Conservation (phyloP, 2,888 invertebrate species). For the Pyrrhosoma nymphula region DNA sequence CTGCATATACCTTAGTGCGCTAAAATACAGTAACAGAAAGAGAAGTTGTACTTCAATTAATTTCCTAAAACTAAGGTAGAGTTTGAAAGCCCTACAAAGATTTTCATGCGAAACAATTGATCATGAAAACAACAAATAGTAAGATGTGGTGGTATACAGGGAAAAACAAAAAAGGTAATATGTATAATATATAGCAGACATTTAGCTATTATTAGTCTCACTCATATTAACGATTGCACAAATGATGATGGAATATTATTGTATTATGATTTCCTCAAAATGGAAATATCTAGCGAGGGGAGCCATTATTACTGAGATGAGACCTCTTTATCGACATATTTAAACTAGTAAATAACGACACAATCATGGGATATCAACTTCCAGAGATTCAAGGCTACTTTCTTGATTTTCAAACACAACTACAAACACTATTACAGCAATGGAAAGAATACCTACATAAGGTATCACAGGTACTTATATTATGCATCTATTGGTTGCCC, state of each 20-base stretch:
- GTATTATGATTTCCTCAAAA: background rate
- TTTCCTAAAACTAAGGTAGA: background rate
- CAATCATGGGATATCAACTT: too few species aligned
- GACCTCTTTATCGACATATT: background rate
- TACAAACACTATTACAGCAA: too few species aligned
- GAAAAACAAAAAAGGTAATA: background rate
- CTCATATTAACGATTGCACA: background rate
- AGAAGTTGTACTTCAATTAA: too few species aligned
- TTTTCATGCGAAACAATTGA: background rate
- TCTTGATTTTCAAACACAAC: too few species aligned
- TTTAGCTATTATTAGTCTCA: background rate
- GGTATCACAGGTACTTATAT: too few species aligned
- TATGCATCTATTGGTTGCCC: too few species aligned
- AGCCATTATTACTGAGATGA: background rate
- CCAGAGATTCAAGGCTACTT: too few species aligned
- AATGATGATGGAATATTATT: background rate
- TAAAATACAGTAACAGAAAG: background rate
- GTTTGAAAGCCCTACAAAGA: background rate
- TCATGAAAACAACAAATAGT: background rate
- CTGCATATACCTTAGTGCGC: background rate
- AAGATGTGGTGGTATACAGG: background rate
- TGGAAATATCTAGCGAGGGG: background rate
- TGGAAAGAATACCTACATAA: too few species aligned
- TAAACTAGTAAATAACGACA: background rate
- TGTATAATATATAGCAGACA: background rate